Conservation (phyloP, 2,888 invertebrate genomes). For the Cantharis nigra region DNA sequence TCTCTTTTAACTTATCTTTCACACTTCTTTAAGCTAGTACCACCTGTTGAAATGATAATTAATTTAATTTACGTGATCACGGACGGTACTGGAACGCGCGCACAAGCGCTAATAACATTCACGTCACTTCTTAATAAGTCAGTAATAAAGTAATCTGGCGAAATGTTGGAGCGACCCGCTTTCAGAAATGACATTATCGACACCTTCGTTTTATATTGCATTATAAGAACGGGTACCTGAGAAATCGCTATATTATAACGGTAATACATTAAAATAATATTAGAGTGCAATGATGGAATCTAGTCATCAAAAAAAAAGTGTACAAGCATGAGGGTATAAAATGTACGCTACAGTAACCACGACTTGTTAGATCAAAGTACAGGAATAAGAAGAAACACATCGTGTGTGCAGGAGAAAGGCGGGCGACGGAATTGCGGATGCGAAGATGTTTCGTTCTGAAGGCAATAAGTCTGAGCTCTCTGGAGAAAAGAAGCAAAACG, state of each 20-base stretch:
- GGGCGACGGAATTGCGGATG: constrained; percentile 38
- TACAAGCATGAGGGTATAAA: constrained; percentile 17
- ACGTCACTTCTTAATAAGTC: constrained; percentile 45
- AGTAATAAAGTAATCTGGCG: constrained; percentile 49
- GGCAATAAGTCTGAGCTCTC: constrained; percentile 47
- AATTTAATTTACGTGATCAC: constrained; percentile 52
- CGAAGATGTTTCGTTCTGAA: constrained; percentile 48
- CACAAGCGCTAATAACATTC: constrained; percentile 37
- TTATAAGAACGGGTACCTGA: constrained; percentile 30
- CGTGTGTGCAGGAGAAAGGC: constrained; percentile 33
- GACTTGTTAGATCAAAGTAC: constrained; percentile 28
- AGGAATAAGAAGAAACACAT: constrained; percentile 29
- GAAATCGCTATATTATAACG: constrained; percentile 26
- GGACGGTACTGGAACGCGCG: constrained; percentile 35
- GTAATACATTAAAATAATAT: constrained; percentile 35
- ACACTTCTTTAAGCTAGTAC: constrained; percentile 40
- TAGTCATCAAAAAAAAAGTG: constrained; percentile 11
- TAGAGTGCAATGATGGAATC: constrained; percentile 29
- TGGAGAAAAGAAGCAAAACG: constrained; percentile 45
- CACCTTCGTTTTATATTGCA: constrained; percentile 31
- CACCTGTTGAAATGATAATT: constrained; percentile 53
- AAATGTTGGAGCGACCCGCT: constrained; percentile 30
- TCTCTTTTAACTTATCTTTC: constrained; percentile 38
- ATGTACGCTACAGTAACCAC: constrained; percentile 30
- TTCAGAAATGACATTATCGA: constrained; percentile 37